Percentiles rank a stretch among this genome's conserved stretches.
Conservation (phyloP, 1,140 invertebrate species). For the Drosophila aff. region DNA sequence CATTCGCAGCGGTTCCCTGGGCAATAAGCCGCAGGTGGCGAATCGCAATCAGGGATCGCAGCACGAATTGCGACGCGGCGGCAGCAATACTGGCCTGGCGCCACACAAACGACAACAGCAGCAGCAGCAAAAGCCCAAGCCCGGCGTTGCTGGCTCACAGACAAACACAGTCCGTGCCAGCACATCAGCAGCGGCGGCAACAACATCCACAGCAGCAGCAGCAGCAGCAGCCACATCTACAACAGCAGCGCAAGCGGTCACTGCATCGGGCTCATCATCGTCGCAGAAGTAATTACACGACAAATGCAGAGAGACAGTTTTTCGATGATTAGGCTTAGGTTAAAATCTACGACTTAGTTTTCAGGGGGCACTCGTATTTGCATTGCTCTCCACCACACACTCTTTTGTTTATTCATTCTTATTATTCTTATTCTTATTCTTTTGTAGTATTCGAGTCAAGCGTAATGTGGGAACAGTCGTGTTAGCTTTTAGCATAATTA, state of each 20-base stretch:
- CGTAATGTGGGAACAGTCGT: conserved; percentile 67
- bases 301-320: conserved; percentile 48
- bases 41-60: conserved; percentile 77
- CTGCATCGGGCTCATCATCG: conserved; percentile 61
- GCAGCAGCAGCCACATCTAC: conserved; percentile 6
- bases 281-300: conserved; percentile 66
- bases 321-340: conserved; percentile 66
- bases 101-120: conserved; percentile 63
- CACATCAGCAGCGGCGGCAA: conserved; percentile 42
- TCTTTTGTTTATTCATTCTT: conserved; percentile 74
- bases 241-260: conserved; percentile 21
- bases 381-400: conserved; percentile 30
- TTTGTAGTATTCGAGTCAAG: conserved; percentile 73
- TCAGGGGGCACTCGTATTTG: conserved; percentile 26
- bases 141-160: conserved; percentile 48
- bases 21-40: conserved; percentile 80
- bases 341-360: conserved; percentile 62
- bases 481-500: conserved; percentile 73
- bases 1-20: conserved; percentile 81
- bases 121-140: conserved; percentile 56
- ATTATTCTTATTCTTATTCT: conserved; percentile 29
- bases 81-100: conserved; percentile 75
- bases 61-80: conserved; percentile 73
- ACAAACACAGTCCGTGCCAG: conserved; percentile 42
- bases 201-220: conserved; percentile 8